Evolutionary conservation across 35 echinoderm and acorn worm species (phyloP).

Genomic region (Heliocidaris tuberculata): DNA sequence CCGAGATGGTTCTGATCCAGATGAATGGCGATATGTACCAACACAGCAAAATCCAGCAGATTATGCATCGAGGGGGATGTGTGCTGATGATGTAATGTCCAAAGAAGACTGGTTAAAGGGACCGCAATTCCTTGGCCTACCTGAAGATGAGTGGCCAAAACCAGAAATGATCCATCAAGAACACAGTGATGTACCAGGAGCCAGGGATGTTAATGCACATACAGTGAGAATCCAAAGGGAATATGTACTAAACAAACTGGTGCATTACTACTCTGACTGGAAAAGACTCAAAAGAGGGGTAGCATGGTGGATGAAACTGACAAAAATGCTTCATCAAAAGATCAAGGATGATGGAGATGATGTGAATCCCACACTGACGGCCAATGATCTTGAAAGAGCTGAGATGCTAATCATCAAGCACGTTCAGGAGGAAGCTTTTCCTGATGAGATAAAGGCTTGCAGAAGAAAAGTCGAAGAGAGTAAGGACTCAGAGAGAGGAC

Average conservation of each 20-base stretch:
- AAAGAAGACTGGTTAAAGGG: slow-evolving; percentile 39
- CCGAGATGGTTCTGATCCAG: slow-evolving; percentile 47
- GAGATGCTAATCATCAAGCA: slow-evolving; percentile 34
- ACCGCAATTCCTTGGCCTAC: slow-evolving; percentile 47
- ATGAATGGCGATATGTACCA: slow-evolving; percentile 56
- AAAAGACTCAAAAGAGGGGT: slow-evolving; percentile 44
- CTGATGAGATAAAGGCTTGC: slow-evolving; percentile 46
- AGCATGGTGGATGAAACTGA: slow-evolving; percentile 43
- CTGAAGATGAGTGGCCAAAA: slow-evolving; percentile 51
- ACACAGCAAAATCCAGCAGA: slow-evolving; percentile 53
- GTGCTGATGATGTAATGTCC: slow-evolving; percentile 19
- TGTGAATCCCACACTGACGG: background rate
- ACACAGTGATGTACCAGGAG: background rate
- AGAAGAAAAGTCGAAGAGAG: background rate
- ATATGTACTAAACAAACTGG: slow-evolving; percentile 28
- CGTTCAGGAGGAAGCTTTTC: slow-evolving; percentile 38
- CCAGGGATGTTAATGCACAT: background rate
- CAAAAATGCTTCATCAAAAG: slow-evolving; percentile 32
- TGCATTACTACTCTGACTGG: slow-evolving; percentile 51
- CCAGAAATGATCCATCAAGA: background rate
- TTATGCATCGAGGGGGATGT: slow-evolving; percentile 51
- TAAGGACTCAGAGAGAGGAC: no score
- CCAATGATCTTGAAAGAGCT: slow-evolving; percentile 47
- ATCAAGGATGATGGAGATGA: slow-evolving; percentile 8
- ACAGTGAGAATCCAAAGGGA: slow-evolving; percentile 22